Base-by-base conservation (phyloP, 1,140 invertebrate species). In the Ptiloglossa arizonensis region DNA sequence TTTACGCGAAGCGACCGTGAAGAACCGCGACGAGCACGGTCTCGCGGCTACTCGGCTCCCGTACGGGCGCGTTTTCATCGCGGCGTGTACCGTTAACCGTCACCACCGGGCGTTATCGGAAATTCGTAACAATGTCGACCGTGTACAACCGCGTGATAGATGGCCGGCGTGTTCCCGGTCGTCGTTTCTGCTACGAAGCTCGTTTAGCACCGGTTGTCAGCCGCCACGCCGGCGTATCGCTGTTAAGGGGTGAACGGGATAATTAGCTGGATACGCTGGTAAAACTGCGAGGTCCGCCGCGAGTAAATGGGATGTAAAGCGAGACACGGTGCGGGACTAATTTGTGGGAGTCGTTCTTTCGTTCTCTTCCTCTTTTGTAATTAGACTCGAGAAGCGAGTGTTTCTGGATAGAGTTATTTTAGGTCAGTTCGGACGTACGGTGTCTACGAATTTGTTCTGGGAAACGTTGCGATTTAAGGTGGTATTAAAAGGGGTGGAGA, bases 51-150 rank as follows among this genome's bases (percentile, higher is more conserved):
- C 48, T 24, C 41, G 48, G 63, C 78, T 54, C 8, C 52, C 52
- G 82, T 71, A 60, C 63, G 74, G 32, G 64, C n/a, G 19, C n/a
- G 63, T 24, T 62, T 62, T 35, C 59, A 41, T 44, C 22, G 52
- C 29, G 13, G 24, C 22, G 22, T 29, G 46, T 83, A 82, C 80
- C 80, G 81, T 83, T 83, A 83, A 50, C 46, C 22, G 32, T 1
- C 41, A 11, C 32, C 46, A 50, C 38, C 29, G 67, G 52, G 13
- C 48, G 32, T 32, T 75, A 81, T 73, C 75, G 75, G 69, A 81
- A 85, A 86, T 87, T 63, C 69, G 74, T 77, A 84, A 85, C 85
- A 86, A 86, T 62, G 75, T 80, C 64, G 82, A 72, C 66, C 80
- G 72, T 77, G 72, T 82, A 35, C 5, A 1, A 75, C 56, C 54